Percentiles rank a stretch among this genome's conserved stretches.
These are phyloP conservation scores for Carcina quercana DNA, from an alignment of 2,888 invertebrate species.

Conservation along the genomic window DNA sequence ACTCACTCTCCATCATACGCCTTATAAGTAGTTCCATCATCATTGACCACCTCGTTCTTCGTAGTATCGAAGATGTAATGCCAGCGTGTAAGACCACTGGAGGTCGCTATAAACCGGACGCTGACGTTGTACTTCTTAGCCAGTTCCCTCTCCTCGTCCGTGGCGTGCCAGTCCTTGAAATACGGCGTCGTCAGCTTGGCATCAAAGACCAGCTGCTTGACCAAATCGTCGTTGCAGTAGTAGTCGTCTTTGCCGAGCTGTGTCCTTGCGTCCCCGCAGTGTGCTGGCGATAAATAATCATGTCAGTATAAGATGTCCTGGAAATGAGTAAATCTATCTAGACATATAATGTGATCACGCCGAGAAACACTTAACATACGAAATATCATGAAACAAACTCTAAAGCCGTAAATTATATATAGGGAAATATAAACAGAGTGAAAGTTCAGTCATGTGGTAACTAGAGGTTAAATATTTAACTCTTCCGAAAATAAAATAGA, in stretches of 20 bases:
- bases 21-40: constrained; percentile 40
- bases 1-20: constrained; percentile 45
- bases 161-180: constrained; percentile 71
- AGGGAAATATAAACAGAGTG: too few species aligned
- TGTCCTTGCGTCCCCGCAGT: constrained; percentile 76
- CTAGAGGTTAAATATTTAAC: too few species aligned
- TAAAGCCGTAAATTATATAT: too few species aligned
- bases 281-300: too few species aligned
- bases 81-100: constrained; percentile 93
- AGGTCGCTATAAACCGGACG: constrained; percentile 88
- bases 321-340: too few species aligned
- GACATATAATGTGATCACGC: too few species aligned
- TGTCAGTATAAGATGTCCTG: too few species aligned
- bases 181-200: constrained; percentile 81
- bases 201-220: constrained; percentile 90
- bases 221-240: constrained; percentile 88
- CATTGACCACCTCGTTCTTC: constrained; percentile 65
- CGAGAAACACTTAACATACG: too few species aligned
- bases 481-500: too few species aligned
- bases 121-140: constrained; percentile 82
- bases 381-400: too few species aligned
- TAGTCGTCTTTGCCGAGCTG: constrained; percentile 79
- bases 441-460: too few species aligned
- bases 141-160: constrained; percentile 64
- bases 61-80: constrained; percentile 79